Evolutionary conservation across 2,113 vertebrate genomes (phyloP), one percentile per base, ranked within the genome.

Genomic region (Athene noctua): DNA sequence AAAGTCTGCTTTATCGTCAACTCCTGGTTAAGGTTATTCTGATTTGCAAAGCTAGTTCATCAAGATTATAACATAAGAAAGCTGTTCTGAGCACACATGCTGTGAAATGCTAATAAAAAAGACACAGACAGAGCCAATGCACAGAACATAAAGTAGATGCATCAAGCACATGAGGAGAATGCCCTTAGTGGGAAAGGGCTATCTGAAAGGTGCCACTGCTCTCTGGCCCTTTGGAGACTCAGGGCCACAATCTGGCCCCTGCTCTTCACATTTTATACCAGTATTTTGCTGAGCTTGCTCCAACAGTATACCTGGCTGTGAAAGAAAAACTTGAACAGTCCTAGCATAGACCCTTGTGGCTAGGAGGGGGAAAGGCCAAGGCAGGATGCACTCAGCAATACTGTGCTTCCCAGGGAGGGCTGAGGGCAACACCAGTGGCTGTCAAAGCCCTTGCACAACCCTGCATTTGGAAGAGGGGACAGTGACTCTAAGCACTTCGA

Each of bases 281-380:
- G 13, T 51, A 23, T 29, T 73, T 73, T 92, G 66, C 71, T 42
- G 74, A 52, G 27, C 9, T 65, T 3, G 0, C 36, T 88, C 42
- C n/a, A 83, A 44, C 9, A 17, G 38, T 6, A 32, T 10, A 36
- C 36, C 26, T 52, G 52, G 13, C 55, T 9, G 0, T n/a, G 23
- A 70, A 68, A 49, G 12, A 29, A 34, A 44, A 38, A 7, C 55
- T 62, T 1, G 1, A 63, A 57, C 14, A 36, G 32, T 32, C 44
- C 4, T 42, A 47, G 10, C 0, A 0, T 1, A 80, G 59, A 42
- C 6, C 2, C 15, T 36, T 3, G 1, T 8, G n/a, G 34, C 23
- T 17, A 25, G 40, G 21, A 72, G 11, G 5, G 9, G 9, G 6
- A 68, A 74, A 59, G n/a, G 49, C 68, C 10, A 81, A 46, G 13